A percentile compares a stretch with the other conserved stretches of the same genome.
phyloP scores from a whole-genome alignment of 30 jellyfish, hydroid and myxozoan genomes.

The Aurelia aurita region DNA sequence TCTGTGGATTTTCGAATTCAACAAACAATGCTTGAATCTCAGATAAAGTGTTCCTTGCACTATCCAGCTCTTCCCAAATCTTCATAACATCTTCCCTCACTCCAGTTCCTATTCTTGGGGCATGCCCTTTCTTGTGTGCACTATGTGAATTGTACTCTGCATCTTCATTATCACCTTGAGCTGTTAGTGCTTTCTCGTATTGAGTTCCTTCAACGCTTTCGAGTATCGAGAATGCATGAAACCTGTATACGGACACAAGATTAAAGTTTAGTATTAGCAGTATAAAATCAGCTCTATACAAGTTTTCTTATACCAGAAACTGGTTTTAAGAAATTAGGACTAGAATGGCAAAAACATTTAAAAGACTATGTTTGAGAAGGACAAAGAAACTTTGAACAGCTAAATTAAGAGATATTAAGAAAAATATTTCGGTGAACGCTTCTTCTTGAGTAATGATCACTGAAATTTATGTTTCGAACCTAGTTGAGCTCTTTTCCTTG shows the following conservation, averaged over 20 bases:
- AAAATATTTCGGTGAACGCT: too few species aligned
- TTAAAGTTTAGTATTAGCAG: too few species aligned
- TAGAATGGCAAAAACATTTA: too few species aligned
- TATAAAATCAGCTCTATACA: too few species aligned
- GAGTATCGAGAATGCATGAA: conserved; percentile 75
- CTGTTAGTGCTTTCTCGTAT: conserved; percentile 15
- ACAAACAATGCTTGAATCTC: conserved; percentile 84
- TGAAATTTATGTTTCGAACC: too few species aligned
- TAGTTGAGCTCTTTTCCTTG: too few species aligned
- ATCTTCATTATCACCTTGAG: not conserved
- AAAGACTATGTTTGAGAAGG: too few species aligned
- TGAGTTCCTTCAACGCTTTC: conserved; percentile 28
- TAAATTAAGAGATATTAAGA: too few species aligned
- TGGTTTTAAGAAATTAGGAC: too few species aligned
- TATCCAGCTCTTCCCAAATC: conserved; percentile 91
- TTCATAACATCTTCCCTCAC: conserved; percentile 87
- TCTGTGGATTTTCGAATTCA: conserved; percentile 75
- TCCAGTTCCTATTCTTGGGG: conserved; percentile 51
- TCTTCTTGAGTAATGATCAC: too few species aligned
- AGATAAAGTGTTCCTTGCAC: conserved; percentile 78
- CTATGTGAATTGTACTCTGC: not conserved
- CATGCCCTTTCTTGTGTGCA: not conserved
- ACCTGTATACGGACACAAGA: conserved; percentile 32
- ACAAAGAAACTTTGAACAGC: too few species aligned
- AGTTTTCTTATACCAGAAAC: too few species aligned